phyloP scores from a whole-genome alignment of 2,113 vertebrate species.

The Galbula dea region DNA sequence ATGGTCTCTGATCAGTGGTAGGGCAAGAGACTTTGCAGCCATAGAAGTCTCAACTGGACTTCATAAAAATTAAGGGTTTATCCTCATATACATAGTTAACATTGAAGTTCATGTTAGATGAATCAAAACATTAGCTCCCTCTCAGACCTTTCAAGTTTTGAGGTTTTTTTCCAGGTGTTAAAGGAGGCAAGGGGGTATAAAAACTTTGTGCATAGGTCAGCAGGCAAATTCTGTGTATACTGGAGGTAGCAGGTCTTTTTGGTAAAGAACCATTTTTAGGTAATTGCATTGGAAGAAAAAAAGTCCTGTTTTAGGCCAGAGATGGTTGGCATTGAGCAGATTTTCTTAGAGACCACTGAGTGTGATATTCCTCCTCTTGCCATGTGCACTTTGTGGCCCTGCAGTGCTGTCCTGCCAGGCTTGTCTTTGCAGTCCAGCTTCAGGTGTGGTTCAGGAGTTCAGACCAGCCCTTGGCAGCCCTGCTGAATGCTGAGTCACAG shows the following conservation, averaged over 20 bases:
- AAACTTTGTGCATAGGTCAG: background rate
- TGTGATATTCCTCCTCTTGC: background rate
- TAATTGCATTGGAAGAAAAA: background rate
- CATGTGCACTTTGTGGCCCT: fast-evolving
- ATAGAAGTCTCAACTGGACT: background rate
- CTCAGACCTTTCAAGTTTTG: background rate
- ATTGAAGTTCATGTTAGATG: background rate
- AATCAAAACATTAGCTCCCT: background rate
- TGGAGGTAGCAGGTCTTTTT: background rate
- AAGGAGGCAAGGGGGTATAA: background rate
- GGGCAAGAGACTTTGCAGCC: background rate
- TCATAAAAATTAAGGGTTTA: background rate
- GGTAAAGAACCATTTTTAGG: background rate
- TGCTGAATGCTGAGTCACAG: background rate
- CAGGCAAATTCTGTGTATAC: background rate
- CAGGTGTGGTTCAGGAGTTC: background rate
- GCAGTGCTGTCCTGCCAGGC: background rate
- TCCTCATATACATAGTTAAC: background rate
- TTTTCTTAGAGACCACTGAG: background rate
- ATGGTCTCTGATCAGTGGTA: background rate
- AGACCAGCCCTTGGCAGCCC: background rate
- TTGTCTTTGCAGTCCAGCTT: background rate
- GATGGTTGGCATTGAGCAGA: background rate
- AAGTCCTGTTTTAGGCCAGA: background rate
- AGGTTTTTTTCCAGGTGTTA: background rate